Evolutionary conservation across 2,797 vertebrate genomes (phyloP).

Genomic region (Pterois miles): DNA sequence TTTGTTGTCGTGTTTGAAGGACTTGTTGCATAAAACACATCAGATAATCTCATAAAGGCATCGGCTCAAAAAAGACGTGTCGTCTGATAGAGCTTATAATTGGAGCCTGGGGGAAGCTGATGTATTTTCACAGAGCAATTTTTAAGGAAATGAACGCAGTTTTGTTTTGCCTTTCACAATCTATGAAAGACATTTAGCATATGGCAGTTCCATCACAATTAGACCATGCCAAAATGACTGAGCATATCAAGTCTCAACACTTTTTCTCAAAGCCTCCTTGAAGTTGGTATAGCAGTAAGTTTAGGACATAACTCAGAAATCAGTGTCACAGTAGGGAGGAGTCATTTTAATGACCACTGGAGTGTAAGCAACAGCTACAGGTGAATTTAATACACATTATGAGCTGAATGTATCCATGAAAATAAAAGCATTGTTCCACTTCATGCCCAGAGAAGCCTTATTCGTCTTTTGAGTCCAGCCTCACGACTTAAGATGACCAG

Average conservation of each 20-base stretch:
- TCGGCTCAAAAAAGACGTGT: not conserved
- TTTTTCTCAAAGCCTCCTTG: conserved; percentile 11
- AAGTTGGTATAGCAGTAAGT: not conserved
- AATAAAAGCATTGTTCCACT: not conserved
- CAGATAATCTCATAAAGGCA: not conserved
- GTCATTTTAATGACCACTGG: not conserved
- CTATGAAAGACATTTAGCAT: not conserved
- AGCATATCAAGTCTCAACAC: not conserved
- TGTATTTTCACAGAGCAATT: not conserved
- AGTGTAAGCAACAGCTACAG: not conserved
- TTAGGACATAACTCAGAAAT: not conserved
- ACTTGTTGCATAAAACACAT: not conserved
- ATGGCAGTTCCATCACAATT: not conserved
- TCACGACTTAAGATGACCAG: not conserved
- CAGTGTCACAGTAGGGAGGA: not conserved
- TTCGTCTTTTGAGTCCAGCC: not conserved
- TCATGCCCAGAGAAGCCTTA: not conserved
- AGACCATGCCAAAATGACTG: conserved; percentile 1
- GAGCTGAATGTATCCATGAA: not conserved
- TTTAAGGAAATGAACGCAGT: not conserved
- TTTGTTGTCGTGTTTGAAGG: not conserved
- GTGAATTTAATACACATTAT: not conserved
- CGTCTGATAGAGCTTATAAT: not conserved
- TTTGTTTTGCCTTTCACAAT: not conserved
- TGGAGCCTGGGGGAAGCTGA: not conserved